A percentile compares a stretch with the other conserved stretches of the same genome.
These are phyloP conservation scores for Coryphaenoides rupestris DNA, from an alignment of 2,113 vertebrate genomes.

Conservation along the genomic window DNA sequence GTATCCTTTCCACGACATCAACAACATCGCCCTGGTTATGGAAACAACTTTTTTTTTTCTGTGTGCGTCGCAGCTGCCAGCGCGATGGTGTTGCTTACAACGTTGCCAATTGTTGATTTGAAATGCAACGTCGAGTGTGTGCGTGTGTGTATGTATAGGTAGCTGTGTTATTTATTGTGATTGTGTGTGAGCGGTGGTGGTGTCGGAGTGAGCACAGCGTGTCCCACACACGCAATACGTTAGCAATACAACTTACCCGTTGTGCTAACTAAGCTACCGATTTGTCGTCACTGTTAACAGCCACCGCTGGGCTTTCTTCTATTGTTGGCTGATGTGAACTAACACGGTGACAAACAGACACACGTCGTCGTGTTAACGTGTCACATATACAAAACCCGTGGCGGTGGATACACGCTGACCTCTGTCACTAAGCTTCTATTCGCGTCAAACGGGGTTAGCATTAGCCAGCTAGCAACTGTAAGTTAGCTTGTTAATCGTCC, in stretches of 20 bases:
- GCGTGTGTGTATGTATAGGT: background rate
- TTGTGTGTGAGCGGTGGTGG: constrained; percentile 14
- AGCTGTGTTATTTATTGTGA: constrained; percentile 2
- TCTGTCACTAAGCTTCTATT: constrained; percentile 16
- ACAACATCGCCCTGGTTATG: constrained; percentile 6
- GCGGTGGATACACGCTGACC: constrained; percentile 6
- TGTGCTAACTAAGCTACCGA: constrained; percentile 1
- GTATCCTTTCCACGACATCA: constrained; percentile 73
- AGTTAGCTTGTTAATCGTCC: too few relatives aligned
- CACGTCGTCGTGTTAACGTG: constrained; percentile 32
- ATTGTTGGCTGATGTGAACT: constrained; percentile 4
- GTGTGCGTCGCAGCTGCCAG: constrained; percentile 29
- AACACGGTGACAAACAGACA: constrained; percentile 2
- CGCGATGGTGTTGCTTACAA: background rate
- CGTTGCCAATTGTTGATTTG: constrained; percentile 5
- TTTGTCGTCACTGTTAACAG: too few relatives aligned
- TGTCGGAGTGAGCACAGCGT: too few relatives aligned
- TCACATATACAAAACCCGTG: constrained; percentile 22
- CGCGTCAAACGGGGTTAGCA: constrained; percentile 42
- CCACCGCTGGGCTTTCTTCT: too few relatives aligned
- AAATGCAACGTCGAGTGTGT: too few relatives aligned
- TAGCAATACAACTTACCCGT: constrained; percentile 27
- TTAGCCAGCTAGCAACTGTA: constrained; percentile 37
- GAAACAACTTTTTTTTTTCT: background rate
- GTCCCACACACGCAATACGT: too few relatives aligned